phyloP scores from a whole-genome alignment of 1,140 invertebrate species.

The Ectropis grisescens region DNA sequence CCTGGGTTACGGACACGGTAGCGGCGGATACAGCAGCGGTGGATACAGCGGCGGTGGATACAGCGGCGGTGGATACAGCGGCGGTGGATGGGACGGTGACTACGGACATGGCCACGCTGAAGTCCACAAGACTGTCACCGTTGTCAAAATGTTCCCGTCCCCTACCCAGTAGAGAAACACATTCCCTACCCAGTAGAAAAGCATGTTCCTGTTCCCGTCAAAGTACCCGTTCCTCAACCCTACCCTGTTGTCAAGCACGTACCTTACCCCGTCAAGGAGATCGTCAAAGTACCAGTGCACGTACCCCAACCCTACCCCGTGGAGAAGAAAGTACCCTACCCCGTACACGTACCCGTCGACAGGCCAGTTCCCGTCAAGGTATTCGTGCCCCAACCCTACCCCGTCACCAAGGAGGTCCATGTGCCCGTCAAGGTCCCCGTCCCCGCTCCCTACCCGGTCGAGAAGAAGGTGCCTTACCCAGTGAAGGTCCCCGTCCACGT shows the following conservation, averaged over 20 bases:
- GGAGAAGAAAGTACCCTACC: conserved; percentile 73
- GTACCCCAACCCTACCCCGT: conserved; percentile 71
- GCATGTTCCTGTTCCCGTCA: conserved; percentile 69
- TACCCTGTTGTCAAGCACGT: conserved; percentile 78
- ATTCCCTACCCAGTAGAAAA: conserved; percentile 69
- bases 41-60: conserved; percentile 35
- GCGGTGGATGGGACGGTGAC: conserved; percentile 30
- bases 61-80: conserved; percentile 28
- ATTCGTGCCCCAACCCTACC: conserved; percentile 73
- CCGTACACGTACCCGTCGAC: conserved; percentile 73
- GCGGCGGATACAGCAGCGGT: conserved; percentile 20
- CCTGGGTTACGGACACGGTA: conserved; percentile 50
- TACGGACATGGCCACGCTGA: conserved; percentile 51
- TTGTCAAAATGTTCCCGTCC: conserved; percentile 74
- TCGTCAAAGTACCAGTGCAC: conserved; percentile 71
- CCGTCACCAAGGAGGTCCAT: conserved; percentile 65
- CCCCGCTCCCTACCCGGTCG: conserved; percentile 74
- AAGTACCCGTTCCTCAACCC: conserved; percentile 72
- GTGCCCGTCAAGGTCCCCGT: conserved; percentile 72
- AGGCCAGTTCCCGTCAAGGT: conserved; percentile 77
- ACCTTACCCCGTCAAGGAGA: conserved; percentile 75
- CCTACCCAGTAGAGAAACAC: conserved; percentile 73
- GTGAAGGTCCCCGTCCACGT: conserved; percentile 71
- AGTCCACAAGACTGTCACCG: conserved; percentile 55
- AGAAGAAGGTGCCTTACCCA: conserved; percentile 72